Evolutionary conservation across 2,888 invertebrate genomes (phyloP), one percentile per base, ranked within the genome.

Genomic region (Limnephilus auricula): DNA sequence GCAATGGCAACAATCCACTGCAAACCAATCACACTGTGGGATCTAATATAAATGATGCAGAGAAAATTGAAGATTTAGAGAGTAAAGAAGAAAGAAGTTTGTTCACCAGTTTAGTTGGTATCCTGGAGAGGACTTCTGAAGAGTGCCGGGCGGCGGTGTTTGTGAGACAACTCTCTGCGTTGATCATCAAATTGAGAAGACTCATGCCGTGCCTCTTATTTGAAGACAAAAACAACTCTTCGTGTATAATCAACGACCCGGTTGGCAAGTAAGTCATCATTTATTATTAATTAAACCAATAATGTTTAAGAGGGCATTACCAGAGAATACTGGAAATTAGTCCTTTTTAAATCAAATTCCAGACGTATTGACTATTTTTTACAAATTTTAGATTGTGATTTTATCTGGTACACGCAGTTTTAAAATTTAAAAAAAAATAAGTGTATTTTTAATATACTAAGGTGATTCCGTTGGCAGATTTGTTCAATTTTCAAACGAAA

Each of bases 21-120:
- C 65, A 37, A 79, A 13, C 31, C 88, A 88, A 65, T 34, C 34
- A 65, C 32, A n/a, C 90, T 25, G 83, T 31, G 30, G 34, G 25
- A 4, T 84, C 84, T 9, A 88, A 82, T 82, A 31, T 15, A 15
- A 88, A 90, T 4, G 87, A 91, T 18, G 10, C n/a, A 82, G 90
- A 90, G 18, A 83, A 37, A 32, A 84, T 45, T 32, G 80, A 82
- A n/a, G 89, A 91, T 79, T 65, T 86, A 15, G 79, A 87, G n/a
- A 90, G 89, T 78, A 92, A 92, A 78, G 93, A 93, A 31, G 93
- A 93, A 6, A 90, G 90, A 82, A 93, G 91, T 88, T 88, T 93
- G 32, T 93, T 92, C 84, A 85, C 83, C 83, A 91, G 91, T 84
- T 90, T 93, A 32, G 88, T 92, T 1, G 80, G 91, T 25, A 92